Evolutionary conservation across 2,113 vertebrate genomes (phyloP), one percentile per base, ranked within the genome.

Genomic region (Takifugu flavidus): DNA sequence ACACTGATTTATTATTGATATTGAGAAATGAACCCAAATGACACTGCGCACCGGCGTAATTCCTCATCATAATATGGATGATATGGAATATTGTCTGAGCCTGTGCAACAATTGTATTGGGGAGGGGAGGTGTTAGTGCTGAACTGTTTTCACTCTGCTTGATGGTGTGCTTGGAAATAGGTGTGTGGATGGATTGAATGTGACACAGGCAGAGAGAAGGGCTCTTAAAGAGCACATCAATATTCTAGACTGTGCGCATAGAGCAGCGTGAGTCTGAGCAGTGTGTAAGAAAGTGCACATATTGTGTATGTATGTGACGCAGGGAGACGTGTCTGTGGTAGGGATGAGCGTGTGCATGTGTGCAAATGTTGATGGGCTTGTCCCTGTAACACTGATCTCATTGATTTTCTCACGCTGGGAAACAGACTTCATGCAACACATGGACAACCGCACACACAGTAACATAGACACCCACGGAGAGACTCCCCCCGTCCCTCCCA

Each of bases 151-250:
- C 80, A 73, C 67, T 83, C 63, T 25, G 44, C 65, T 60, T 59
- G 80, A 75, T 60, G 59, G 56, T 75, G 69, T 73, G 78, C 78
- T 83, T 75, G 67, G 76, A 83, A 86, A 82, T 68, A 20, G 74
- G 78, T 78, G 75, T 68, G 79, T 5, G 63, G 83, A 88, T 83
- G 70, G 82, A 85, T 87, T 77, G 76, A 83, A 85, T 83, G 84
- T 88, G 86, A 87, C 83, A 84, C 65, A 86, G 80, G 84, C 88
- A 72, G 86, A 86, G 77, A 87, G 84, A 59, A 74, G 77, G 75
- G 75, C 86, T 85, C 82, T 85, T 88, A 87, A 88, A 87, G 82
- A 86, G 79, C 82, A 82, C 85, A 89, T 89, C 88, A 86, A 89
- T 88, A 89, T 87, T 89, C 86, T 50, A 79, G 80, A 71, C 79